A percentile compares a stretch with the other conserved stretches of the same genome.
These are phyloP conservation scores for Thalassoma bifasciatum DNA, from an alignment of 2,113 vertebrate genomes.

Conservation along the genomic window DNA sequence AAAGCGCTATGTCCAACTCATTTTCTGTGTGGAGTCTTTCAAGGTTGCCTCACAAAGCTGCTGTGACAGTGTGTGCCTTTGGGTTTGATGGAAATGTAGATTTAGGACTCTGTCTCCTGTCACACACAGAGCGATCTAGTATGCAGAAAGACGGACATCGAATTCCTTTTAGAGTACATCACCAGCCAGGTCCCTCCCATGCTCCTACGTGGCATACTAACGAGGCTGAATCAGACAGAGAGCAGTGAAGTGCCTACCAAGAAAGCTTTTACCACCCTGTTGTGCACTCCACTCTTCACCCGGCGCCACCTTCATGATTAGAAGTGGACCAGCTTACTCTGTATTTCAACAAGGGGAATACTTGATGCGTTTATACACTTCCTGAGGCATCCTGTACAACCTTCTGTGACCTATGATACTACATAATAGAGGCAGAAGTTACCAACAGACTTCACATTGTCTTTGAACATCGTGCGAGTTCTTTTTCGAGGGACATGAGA, in stretches of 20 bases:
- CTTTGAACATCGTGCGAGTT: conserved; percentile 22
- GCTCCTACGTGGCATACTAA: conserved; percentile 66
- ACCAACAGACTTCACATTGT: conserved; percentile 16
- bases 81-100: conserved; percentile 53
- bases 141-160: conserved; percentile 55
- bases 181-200: conserved; percentile 42
- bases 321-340: conserved; percentile 30
- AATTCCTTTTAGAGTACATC: conserved; percentile 72
- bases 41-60: background rate
- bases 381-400: conserved; percentile 22
- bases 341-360: conserved; percentile 29
- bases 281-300: conserved; percentile 50
- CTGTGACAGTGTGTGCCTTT: conserved; percentile 23
- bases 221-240: conserved; percentile 44
- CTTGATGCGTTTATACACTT: conserved; percentile 45
- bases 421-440: conserved; percentile 22
- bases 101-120: conserved; percentile 34
- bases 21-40: background rate
- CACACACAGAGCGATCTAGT: conserved; percentile 31
- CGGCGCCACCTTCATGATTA: conserved; percentile 36
- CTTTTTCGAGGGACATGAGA: conserved; percentile 11
- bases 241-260: conserved; percentile 48
- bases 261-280: conserved; percentile 72
- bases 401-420: conserved; percentile 26
- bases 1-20: background rate